Evolutionary conservation across 2,888 invertebrate genomes (phyloP).

Genomic region (Lysandra bellargus): DNA sequence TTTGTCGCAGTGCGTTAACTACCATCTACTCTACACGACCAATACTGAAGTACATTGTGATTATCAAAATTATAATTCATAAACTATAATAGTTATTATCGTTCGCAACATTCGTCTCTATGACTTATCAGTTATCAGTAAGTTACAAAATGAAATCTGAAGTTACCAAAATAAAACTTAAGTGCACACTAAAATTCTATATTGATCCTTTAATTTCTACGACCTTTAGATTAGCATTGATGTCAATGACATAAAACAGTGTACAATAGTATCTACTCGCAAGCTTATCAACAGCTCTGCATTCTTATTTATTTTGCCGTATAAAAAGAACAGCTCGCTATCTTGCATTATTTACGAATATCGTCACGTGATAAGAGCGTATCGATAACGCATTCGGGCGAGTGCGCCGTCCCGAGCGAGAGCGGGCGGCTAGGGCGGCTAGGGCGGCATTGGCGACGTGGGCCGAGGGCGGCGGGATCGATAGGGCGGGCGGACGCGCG

Average conservation of each 20-base stretch:
- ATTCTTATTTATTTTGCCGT: not conserved
- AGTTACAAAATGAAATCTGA: not conserved
- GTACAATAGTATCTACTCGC: not conserved
- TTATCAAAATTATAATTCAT: too few relatives aligned
- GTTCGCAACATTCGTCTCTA: too few relatives aligned
- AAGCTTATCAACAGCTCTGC: not conserved
- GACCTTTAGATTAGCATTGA: too few relatives aligned
- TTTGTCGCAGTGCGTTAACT: too few relatives aligned
- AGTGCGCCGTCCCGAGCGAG: not conserved
- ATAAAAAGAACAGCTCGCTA: not conserved
- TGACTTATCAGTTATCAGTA: too few relatives aligned
- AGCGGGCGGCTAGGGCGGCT: not conserved
- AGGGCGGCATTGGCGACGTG: constrained; percentile 48
- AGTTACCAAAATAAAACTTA: not conserved
- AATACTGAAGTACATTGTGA: too few relatives aligned
- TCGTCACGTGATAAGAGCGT: constrained; percentile 18
- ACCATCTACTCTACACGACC: too few relatives aligned
- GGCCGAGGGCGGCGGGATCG: constrained; percentile 69
- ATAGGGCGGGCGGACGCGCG: constrained; percentile 70
- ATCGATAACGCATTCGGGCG: constrained; percentile 14
- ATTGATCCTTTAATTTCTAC: too few relatives aligned
- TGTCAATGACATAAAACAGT: not conserved
- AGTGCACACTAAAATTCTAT: too few relatives aligned
- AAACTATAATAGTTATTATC: too few relatives aligned
- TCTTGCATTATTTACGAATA: not conserved